A percentile compares a stretch with the other conserved stretches of the same genome.
Evolutionary conservation across 2,888 invertebrate genomes (phyloP).

Genomic region (Parnassius smintheus): DNA sequence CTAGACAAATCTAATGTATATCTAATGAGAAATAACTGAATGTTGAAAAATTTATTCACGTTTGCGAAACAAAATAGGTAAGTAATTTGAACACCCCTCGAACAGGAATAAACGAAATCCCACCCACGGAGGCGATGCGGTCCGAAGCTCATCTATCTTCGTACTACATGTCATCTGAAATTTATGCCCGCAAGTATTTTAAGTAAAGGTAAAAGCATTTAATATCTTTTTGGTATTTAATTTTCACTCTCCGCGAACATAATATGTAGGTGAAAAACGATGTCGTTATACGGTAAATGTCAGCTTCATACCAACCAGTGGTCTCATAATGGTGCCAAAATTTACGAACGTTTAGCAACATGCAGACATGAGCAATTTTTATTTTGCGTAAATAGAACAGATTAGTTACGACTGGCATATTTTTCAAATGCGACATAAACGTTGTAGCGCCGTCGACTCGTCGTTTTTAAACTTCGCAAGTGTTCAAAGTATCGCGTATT

Average conservation of each 20-base stretch:
- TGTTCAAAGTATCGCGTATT: constrained; percentile 36
- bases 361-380: neutral
- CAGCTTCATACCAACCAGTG: constrained; percentile 23
- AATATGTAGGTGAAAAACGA: constrained; percentile 25
- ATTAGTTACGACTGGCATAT: constrained; percentile 5
- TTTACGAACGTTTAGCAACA: constrained; percentile 2
- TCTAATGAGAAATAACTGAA: constrained; percentile 51
- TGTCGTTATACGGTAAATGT: constrained; percentile 29
- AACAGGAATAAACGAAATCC: constrained; percentile 35
- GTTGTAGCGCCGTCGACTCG: constrained; percentile 25
- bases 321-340: constrained; percentile 26
- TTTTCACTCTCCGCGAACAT: constrained; percentile 30
- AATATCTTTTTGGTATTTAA: constrained; percentile 29
- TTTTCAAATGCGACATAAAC: constrained; percentile 18
- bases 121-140: constrained; percentile 32
- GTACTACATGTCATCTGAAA: constrained; percentile 32
- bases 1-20: constrained; percentile 50
- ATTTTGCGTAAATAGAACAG: constrained; percentile 1
- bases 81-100: constrained; percentile 38
- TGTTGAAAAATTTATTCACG: constrained; percentile 39
- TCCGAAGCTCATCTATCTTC: constrained; percentile 33
- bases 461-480: constrained; percentile 30
- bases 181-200: constrained; percentile 33
- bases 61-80: constrained; percentile 34
- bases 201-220: constrained; percentile 29